Evolutionary conservation across 2,888 invertebrate species (phyloP).

Genomic region (Carpatolechia fugitivella): DNA sequence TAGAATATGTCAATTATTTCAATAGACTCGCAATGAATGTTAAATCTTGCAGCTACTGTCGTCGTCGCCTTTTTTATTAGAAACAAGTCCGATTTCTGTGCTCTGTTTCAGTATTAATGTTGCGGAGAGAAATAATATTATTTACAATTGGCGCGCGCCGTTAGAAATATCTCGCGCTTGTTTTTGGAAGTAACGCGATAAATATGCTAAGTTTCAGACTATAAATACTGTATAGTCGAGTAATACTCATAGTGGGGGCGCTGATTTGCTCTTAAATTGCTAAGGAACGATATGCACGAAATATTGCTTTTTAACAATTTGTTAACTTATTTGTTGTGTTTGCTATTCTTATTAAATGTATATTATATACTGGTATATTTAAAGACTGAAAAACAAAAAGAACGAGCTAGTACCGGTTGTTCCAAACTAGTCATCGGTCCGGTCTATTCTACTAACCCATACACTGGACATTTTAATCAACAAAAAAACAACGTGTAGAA

Average conservation of each 20-base stretch:
- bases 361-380: too few relatives aligned
- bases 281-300: too few relatives aligned
- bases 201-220: conserved; percentile 24
- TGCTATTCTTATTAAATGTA: too few relatives aligned
- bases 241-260: background rate
- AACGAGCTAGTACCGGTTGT: too few relatives aligned
- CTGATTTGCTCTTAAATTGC: background rate
- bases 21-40: background rate
- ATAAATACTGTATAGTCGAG: conserved; percentile 11
- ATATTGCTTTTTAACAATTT: too few relatives aligned
- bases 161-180: conserved; percentile 32
- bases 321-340: too few relatives aligned
- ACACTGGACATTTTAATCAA: too few relatives aligned
- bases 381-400: too few relatives aligned
- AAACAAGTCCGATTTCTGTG: background rate
- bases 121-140: conserved; percentile 41
- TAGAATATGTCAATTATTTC: too few relatives aligned
- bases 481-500: too few relatives aligned
- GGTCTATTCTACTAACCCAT: too few relatives aligned
- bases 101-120: conserved; percentile 56
- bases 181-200: conserved; percentile 26
- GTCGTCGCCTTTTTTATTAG: background rate
- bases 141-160: conserved; percentile 46
- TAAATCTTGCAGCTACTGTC: background rate
- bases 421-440: too few relatives aligned